Base-by-base conservation (phyloP, 2,888 invertebrate species). In the Galerucella nymphaeae region DNA sequence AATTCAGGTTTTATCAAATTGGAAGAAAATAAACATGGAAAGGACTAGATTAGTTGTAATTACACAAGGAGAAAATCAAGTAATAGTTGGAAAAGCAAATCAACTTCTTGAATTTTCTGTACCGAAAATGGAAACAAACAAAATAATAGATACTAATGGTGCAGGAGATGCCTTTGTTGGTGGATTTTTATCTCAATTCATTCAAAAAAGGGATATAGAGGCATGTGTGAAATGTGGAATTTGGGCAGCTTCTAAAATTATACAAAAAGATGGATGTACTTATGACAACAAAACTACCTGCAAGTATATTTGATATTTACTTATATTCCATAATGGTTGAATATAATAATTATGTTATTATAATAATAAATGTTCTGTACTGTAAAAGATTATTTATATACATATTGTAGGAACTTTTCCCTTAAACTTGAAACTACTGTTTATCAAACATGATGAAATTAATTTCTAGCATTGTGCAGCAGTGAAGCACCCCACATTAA, bases 161-260 rank as follows among this genome's bases (percentile, higher is more conserved):
- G 99, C 99, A 66, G 99, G 99, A 0, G 99, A 99, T 88, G 98
- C 98, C 0, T 99, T 99, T 88, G 93, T 96, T 55, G 99, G 99
- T 77, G 99, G 99, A 4, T 99, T 98, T 86, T 86, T 99, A 64
- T 91, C 97, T 13, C 97, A 98, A 86, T 90, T 83, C 71, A 82
- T 86, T 30, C 84, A 84, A 72, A 83, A 82, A n/a, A 81, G 92
- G 81, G 84, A 92, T 1, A 87, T 95, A 55, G 92, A 92, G 41
- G 90, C 90, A 0, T 96, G 97, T 83, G 91, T 98, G 42, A 91
- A 92, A 76, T 96, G 96, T 85, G 98, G 94, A 0, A 93, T 96
- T 72, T 96, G 95, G 90, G 91, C 96, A 0, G 98, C 97, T 0
- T 89, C 92, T 0, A 90, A 96, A 85, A 91, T 99, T 71, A 94